Percentiles rank a stretch among this genome's conserved stretches.
Conservation (phyloP, 2,113 vertebrate species). For the Helogale parvula region DNA sequence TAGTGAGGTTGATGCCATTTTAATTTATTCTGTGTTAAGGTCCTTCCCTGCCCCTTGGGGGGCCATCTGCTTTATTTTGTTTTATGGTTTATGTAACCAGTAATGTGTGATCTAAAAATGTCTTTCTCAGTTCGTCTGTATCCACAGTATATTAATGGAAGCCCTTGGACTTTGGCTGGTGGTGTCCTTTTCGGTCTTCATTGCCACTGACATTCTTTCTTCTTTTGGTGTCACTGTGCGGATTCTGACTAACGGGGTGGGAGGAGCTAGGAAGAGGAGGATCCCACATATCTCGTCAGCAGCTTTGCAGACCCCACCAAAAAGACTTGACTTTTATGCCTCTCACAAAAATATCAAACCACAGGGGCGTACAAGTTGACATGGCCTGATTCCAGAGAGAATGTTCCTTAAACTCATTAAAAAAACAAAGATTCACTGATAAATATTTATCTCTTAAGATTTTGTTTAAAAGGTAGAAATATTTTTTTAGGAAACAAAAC, state of each 20-base stretch:
- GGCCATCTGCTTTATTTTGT: background rate
- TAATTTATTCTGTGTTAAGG: background rate
- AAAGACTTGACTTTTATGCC: background rate
- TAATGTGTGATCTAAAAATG: background rate
- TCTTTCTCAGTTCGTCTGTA: background rate
- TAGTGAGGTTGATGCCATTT: background rate
- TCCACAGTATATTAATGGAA: background rate
- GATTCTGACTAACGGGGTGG: background rate
- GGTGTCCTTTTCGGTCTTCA: background rate
- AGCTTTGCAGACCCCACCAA: background rate
- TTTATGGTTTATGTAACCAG: background rate
- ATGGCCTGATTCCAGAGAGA: background rate
- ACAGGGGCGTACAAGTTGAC: background rate
- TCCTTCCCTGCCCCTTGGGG: background rate
- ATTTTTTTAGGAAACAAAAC: background rate
- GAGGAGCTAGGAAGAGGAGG: no score
- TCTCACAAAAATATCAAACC: background rate
- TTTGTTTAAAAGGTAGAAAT: background rate
- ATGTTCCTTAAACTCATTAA: background rate
- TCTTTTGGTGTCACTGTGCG: background rate
- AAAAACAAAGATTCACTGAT: background rate
- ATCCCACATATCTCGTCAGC: background rate
- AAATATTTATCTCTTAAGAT: background rate
- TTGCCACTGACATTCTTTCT: background rate
- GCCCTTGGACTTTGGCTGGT: background rate